phyloP scores from a whole-genome alignment of 2,113 vertebrate genomes.

The Dascyllus trimaculatus region DNA sequence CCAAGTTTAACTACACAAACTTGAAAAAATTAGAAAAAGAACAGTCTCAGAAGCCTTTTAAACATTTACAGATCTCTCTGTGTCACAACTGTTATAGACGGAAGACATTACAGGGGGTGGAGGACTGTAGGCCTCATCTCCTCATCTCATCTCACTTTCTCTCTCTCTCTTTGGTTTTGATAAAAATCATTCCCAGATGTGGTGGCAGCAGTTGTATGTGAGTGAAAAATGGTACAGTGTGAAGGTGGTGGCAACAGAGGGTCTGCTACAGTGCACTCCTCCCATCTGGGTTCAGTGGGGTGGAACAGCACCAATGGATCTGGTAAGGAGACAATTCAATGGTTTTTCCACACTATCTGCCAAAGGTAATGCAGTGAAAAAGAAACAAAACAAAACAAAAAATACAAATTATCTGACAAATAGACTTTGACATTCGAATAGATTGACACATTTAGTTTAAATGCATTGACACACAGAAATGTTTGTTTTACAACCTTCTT shows the following conservation, averaged over 20 bases:
- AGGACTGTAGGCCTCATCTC: constrained; percentile 21
- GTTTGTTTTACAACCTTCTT: too few relatives aligned
- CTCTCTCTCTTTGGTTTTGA: constrained; percentile 11
- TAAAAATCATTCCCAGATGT: constrained; percentile 52
- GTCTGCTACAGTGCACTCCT: constrained; percentile 9
- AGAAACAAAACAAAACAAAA: too few relatives aligned
- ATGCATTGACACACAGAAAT: too few relatives aligned
- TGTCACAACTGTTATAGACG: background rate
- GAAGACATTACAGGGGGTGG: constrained; percentile 1
- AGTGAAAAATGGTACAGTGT: constrained; percentile 29
- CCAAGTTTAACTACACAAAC: background rate
- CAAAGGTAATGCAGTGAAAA: background rate
- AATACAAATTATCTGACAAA: too few relatives aligned
- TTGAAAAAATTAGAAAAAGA: background rate
- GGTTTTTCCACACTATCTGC: constrained; percentile 22
- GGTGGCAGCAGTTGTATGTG: constrained; percentile 38
- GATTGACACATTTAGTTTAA: too few relatives aligned
- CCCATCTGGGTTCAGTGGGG: background rate
- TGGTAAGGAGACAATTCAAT: background rate
- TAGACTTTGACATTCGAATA: too few relatives aligned
- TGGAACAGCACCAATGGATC: too few relatives aligned
- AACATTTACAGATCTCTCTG: background rate
- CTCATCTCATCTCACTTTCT: constrained; percentile 11
- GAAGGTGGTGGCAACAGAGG: constrained; percentile 24
- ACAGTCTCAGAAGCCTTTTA: background rate